Percentiles rank a stretch among this genome's conserved stretches.
These are phyloP conservation scores for Sarcophaga bullata DNA, from an alignment of 1,140 invertebrate genomes.

Conservation along the genomic window DNA sequence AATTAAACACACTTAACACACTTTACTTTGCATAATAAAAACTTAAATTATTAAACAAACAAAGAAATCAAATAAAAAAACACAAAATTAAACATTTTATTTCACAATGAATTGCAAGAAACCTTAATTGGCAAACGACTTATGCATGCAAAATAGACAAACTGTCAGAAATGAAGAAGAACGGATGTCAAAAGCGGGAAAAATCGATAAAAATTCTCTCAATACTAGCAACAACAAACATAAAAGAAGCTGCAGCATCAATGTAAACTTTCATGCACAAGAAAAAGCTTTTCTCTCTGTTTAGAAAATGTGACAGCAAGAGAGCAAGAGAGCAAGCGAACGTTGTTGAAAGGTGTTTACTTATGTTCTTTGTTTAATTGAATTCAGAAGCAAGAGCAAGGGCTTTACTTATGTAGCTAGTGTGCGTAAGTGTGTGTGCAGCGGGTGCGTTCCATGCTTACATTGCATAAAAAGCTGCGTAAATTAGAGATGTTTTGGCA, in stretches of 20 bases:
- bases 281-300: not conserved
- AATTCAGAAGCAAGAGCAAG: not conserved
- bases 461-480: not conserved
- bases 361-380: not conserved
- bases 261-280: not conserved
- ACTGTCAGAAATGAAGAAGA: not conserved
- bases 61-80: not conserved
- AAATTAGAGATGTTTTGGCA: not conserved
- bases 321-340: not conserved
- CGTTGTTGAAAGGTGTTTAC: not conserved
- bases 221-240: not conserved
- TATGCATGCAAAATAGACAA: not conserved
- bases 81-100: not conserved
- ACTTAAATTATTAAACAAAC: not conserved
- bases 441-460: too few relatives aligned
- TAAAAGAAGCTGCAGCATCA: constrained; percentile 14
- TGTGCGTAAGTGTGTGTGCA: not conserved
- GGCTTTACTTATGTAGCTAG: not conserved
- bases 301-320: not conserved
- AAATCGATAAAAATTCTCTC: not conserved
- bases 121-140: not conserved
- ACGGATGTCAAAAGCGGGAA: constrained; percentile 17
- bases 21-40: not conserved
- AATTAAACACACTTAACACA: not conserved
- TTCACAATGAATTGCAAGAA: not conserved